These are phyloP conservation scores for Todiramphus chloris DNA, from an alignment of 2,113 vertebrate genomes.

Conservation along the genomic window DNA sequence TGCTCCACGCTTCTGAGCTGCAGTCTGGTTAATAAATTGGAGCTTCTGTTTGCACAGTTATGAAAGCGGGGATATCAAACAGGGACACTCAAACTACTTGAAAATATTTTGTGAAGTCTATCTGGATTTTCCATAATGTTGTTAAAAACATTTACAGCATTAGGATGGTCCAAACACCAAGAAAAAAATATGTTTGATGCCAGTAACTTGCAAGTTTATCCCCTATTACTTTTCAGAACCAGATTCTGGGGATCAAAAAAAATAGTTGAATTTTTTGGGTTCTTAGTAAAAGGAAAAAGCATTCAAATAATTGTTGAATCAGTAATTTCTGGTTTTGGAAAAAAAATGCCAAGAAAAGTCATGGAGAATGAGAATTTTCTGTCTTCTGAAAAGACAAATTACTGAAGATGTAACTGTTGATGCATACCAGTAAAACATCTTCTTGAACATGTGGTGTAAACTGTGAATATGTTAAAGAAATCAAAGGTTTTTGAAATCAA, in stretches of 20 bases:
- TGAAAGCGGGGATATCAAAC: background rate
- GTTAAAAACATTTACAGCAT: background rate
- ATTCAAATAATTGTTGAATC: background rate
- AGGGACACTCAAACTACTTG: background rate
- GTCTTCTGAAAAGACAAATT: background rate
- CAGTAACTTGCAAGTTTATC: background rate
- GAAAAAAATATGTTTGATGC: background rate
- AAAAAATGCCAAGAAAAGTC: background rate
- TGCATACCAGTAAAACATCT: background rate
- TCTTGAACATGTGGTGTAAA: background rate
- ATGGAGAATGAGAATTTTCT: background rate
- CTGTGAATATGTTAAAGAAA: background rate
- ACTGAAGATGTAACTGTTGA: background rate
- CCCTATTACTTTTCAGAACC: background rate
- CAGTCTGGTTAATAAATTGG: background rate
- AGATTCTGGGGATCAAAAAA: background rate
- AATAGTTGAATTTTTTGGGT: background rate
- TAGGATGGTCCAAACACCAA: background rate
- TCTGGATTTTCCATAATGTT: background rate
- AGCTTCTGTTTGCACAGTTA: background rate
- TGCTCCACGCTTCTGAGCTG: background rate
- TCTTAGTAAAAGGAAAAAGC: background rate
- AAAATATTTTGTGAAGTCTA: background rate
- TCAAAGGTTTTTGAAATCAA: background rate
- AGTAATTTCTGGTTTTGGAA: background rate